Evolutionary conservation across 2,113 vertebrate species (phyloP).

Genomic region (Silurus glanis): DNA sequence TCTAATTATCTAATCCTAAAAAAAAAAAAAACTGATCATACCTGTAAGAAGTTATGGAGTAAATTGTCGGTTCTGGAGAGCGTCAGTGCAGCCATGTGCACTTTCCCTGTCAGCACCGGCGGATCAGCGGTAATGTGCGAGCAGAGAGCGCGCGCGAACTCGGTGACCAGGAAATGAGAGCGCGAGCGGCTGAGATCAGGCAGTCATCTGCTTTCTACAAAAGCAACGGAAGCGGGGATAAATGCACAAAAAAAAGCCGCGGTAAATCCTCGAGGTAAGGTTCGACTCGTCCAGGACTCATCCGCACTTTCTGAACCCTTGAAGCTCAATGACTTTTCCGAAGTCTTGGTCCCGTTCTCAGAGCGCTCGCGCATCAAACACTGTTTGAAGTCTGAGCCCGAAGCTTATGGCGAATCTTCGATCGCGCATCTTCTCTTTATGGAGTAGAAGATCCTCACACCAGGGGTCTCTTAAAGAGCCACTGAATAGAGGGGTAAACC

Average conservation of each 20-base stretch:
- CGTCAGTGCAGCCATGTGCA: slow-evolving; percentile 76
- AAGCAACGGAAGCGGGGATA: slow-evolving; percentile 13
- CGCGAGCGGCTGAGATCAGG: neutral
- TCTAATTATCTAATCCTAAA: neutral
- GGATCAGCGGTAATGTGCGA: slow-evolving; percentile 50
- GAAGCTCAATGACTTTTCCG: neutral
- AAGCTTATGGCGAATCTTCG: slow-evolving; percentile 69
- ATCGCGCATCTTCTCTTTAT: slow-evolving; percentile 74
- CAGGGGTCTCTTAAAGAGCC: slow-evolving; percentile 74
- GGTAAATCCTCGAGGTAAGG: slow-evolving; percentile 48
- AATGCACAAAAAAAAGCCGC: neutral
- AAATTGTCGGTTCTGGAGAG: slow-evolving; percentile 75
- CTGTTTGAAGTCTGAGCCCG: slow-evolving; percentile 63
- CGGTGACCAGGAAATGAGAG: slow-evolving; percentile 31
- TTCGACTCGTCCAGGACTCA: slow-evolving; percentile 39
- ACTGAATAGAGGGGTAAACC: slow-evolving; percentile 60
- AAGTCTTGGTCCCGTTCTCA: neutral
- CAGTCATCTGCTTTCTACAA: slow-evolving; percentile 43
- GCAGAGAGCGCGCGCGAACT: slow-evolving; percentile 32
- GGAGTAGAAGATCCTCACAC: slow-evolving; percentile 74
- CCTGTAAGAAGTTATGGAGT: slow-evolving; percentile 80
- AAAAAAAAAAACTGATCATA: slow-evolving; percentile 49
- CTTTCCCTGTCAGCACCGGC: slow-evolving; percentile 62
- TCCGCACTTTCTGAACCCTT: slow-evolving; percentile 31
- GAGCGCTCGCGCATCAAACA: neutral